Evolutionary conservation across 2,113 vertebrate genomes (phyloP).

Genomic region (Thermophis baileyi): DNA sequence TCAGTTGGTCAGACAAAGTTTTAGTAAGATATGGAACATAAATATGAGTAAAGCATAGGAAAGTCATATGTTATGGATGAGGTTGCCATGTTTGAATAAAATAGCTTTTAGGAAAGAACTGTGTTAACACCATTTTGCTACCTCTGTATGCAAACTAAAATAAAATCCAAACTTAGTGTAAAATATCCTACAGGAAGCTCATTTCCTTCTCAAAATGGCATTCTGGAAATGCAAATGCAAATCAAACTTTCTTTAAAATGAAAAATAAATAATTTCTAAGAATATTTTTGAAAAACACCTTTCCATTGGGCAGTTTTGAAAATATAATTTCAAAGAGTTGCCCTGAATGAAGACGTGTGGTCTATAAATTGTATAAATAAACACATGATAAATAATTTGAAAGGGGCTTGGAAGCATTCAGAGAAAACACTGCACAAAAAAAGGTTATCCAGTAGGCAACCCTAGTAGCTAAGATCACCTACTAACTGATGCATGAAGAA

Average conservation of each 20-base stretch:
- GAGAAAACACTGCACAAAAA: not conserved
- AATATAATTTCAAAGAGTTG: not conserved
- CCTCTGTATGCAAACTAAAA: not conserved
- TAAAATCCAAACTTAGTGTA: not conserved
- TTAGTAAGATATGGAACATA: slow-evolving; percentile 44
- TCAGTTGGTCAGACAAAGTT: slow-evolving; percentile 30
- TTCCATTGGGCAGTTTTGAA: not conserved
- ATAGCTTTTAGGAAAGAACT: not conserved
- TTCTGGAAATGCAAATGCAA: not conserved
- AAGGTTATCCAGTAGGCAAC: not conserved
- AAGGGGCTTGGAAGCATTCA: not conserved
- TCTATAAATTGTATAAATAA: not conserved
- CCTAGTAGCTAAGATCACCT: not conserved
- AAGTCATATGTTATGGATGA: slow-evolving; percentile 21
- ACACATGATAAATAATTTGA: no score
- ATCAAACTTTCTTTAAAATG: not conserved
- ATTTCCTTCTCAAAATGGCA: not conserved
- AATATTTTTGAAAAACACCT: not conserved
- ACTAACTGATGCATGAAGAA: not conserved
- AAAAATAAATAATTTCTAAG: not conserved
- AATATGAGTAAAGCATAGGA: slow-evolving; percentile 49
- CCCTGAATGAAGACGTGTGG: not conserved
- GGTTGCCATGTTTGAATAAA: slow-evolving; percentile 22
- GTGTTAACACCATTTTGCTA: not conserved
- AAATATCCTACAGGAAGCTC: not conserved